Evolutionary conservation across 2,888 invertebrate species (phyloP), one percentile per base, ranked within the genome.

Genomic region (Biston betularia): DNA sequence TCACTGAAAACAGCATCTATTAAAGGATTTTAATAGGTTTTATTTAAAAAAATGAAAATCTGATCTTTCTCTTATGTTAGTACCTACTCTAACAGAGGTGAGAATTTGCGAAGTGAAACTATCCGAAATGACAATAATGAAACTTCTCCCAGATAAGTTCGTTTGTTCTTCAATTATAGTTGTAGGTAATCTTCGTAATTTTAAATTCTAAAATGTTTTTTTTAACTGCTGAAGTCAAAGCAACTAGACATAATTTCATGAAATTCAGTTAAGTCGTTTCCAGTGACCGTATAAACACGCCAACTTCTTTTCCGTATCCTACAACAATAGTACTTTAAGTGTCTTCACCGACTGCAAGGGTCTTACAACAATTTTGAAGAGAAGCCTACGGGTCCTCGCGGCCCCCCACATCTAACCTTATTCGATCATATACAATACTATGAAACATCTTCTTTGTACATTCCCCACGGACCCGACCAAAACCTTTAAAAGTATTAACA

Each of bases 291-390:
- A 72, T 70, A 79, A 78, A 77, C 73, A 63, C 68, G 48, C 48
- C 57, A 53, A 40, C 53, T n/a, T 53, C 11, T 69, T 72, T 69
- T 60, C 48, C 60, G 33, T 57, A 52, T 55, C 61, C 86, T 89
- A 90, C 89, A 90, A 90, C 92, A 89, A 88, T 90, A 93, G 93
- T 93, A 93, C 93, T 93, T 87, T 91, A 93, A 92, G 93, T 93
- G 89, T 85, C 93, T 89, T 85, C 82, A 85, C 83, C 84, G 89
- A 90, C 92, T 85, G 82, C 82, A 81, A 82, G 58, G 79, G 72
- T 84, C 85, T 89, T 90, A 92, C 92, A 92, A 92, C 91, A 91
- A 92, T 81, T 86, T 80, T 81, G 45, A 84, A 86, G 85, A 86
- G 86, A 90, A 89, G 85, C 86, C 86, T 89, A 88, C 73, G 78